phyloP scores from a whole-genome alignment of 2,113 vertebrate genomes.

The Aphyosemion australe region DNA sequence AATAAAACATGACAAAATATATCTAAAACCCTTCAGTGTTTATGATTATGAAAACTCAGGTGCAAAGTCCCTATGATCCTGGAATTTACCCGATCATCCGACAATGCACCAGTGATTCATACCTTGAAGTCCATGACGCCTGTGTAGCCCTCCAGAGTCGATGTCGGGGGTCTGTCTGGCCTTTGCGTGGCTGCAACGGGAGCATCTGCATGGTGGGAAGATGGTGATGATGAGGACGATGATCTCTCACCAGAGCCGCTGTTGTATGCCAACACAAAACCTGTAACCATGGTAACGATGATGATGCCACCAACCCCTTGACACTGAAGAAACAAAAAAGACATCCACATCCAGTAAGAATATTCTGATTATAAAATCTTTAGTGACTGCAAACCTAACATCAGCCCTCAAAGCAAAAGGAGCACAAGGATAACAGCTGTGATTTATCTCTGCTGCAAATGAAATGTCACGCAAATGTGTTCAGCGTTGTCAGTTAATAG shows the following conservation, averaged over 20 bases:
- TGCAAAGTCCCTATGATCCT: neutral
- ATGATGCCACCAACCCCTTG: slow-evolving; percentile 88
- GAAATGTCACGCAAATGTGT: slow-evolving; percentile 19
- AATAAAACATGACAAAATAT: neutral
- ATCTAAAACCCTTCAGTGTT: neutral
- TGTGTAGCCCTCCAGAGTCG: slow-evolving; percentile 83
- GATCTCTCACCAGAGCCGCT: slow-evolving; percentile 55
- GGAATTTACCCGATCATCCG: neutral
- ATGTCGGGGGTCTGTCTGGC: slow-evolving; percentile 8
- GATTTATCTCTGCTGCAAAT: slow-evolving; percentile 23
- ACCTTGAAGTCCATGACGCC: slow-evolving; percentile 87
- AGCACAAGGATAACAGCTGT: slow-evolving; percentile 1
- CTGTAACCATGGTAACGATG: slow-evolving; percentile 87
- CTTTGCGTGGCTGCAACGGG: slow-evolving; percentile 8
- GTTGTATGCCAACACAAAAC: slow-evolving; percentile 89
- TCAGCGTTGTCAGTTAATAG: slow-evolving; percentile 11
- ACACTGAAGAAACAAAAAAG: slow-evolving; percentile 72
- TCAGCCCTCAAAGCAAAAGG: slow-evolving; percentile 2
- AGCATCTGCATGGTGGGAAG: slow-evolving; percentile 17
- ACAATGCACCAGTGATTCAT: slow-evolving; percentile 7
- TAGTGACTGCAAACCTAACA: slow-evolving; percentile 3
- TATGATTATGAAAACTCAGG: neutral
- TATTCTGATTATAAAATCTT: neutral
- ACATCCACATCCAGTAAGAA: neutral
- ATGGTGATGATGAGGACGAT: slow-evolving; percentile 2